These are phyloP conservation scores for Cynopterus sphinx DNA, from an alignment of 2,797 vertebrate species.

Conservation along the genomic window DNA sequence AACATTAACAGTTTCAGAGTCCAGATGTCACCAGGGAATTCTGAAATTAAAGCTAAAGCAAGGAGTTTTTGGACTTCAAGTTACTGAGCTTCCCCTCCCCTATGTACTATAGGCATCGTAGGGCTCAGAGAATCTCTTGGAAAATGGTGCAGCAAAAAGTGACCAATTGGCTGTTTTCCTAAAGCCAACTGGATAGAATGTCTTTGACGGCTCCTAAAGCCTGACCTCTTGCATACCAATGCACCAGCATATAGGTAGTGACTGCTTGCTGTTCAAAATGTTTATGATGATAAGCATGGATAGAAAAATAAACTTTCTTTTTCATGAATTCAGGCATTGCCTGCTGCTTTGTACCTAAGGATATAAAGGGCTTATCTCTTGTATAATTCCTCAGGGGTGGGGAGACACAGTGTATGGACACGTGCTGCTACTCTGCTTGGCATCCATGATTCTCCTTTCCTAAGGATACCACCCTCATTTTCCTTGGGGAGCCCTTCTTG, in stretches of 20 bases:
- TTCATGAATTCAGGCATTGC: not conserved
- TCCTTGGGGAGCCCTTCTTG: not conserved
- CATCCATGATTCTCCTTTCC: not conserved
- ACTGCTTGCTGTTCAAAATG: not conserved
- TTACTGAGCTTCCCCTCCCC: not conserved
- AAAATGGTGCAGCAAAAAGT: not conserved
- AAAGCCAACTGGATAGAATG: not conserved
- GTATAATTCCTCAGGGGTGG: not conserved
- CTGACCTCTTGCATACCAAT: not conserved
- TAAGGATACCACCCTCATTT: not conserved
- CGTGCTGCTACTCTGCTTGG: not conserved
- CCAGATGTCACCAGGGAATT: not conserved
- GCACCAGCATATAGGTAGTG: not conserved
- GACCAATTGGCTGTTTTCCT: not conserved
- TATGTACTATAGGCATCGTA: not conserved
- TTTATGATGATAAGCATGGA: not conserved
- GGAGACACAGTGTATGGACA: not conserved
- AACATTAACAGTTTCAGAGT: not conserved
- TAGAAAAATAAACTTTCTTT: not conserved
- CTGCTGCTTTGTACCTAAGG: not conserved
- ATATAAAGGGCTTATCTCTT: not conserved
- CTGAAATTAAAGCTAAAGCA: not conserved
- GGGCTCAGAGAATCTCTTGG: not conserved
- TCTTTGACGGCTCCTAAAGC: not conserved
- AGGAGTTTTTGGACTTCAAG: not conserved